Percentiles rank a stretch among this genome's conserved stretches.
phyloP scores from a whole-genome alignment of 2,113 vertebrate genomes.

The Leptodactylus fuscus region DNA sequence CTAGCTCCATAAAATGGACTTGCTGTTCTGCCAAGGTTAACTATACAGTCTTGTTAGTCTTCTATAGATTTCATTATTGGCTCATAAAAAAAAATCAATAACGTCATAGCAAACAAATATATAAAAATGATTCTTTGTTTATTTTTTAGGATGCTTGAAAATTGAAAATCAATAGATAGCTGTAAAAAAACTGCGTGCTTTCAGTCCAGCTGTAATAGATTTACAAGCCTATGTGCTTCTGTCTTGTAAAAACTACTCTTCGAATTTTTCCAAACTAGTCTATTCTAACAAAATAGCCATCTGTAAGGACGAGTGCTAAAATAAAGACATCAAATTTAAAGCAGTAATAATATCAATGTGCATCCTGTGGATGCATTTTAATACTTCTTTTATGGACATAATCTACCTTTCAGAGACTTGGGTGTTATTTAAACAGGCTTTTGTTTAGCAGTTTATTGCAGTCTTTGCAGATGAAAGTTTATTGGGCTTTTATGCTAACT shows the following conservation, averaged over 20 bases:
- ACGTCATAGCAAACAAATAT: slow-evolving; percentile 60
- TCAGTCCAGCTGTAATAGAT: slow-evolving; percentile 49
- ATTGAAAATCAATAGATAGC: slow-evolving; percentile 63
- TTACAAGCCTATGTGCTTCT: slow-evolving; percentile 44
- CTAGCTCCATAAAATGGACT: slow-evolving; percentile 41
- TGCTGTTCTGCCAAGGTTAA: slow-evolving; percentile 62
- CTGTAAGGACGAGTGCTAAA: background rate
- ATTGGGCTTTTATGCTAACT: background rate
- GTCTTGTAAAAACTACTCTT: slow-evolving; percentile 27
- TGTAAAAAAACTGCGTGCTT: slow-evolving; percentile 54
- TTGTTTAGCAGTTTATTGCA: slow-evolving; percentile 6
- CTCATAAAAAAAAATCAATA: slow-evolving; percentile 69
- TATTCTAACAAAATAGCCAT: slow-evolving; percentile 8
- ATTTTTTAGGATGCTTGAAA: slow-evolving; percentile 61
- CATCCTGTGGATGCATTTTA: slow-evolving; percentile 17
- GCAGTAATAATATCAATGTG: slow-evolving; percentile 35
- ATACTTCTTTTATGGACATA: background rate
- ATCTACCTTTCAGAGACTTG: background rate
- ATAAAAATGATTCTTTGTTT: slow-evolving; percentile 67
- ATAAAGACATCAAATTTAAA: background rate
- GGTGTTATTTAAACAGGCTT: background rate
- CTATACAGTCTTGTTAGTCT: slow-evolving; percentile 64
- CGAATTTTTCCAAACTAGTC: background rate
- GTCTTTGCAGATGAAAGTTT: background rate
- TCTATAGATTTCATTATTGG: slow-evolving; percentile 68